Percentiles rank a stretch among this genome's conserved stretches.
These are phyloP conservation scores for Orchestia grillus DNA, from an alignment of 1,140 invertebrate genomes.

Conservation along the genomic window DNA sequence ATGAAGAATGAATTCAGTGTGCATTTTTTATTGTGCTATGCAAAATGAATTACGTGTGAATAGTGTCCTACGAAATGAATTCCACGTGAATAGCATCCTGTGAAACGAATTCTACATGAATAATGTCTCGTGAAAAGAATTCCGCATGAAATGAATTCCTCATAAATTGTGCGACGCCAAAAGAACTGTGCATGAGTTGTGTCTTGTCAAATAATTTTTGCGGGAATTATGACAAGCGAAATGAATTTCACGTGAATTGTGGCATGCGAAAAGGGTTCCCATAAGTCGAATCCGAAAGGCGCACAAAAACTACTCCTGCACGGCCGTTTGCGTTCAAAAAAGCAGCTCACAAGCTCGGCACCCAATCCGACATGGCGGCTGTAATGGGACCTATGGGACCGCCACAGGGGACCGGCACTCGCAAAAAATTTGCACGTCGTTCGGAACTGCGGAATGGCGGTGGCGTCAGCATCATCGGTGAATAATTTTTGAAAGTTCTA, in stretches of 20 bases:
- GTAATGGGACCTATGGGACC: slow-evolving; percentile 49
- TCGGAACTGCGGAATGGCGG: slow-evolving; percentile 8
- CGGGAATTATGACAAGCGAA: too few relatives aligned
- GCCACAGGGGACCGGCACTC: neutral
- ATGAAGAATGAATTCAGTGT: neutral
- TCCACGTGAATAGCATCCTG: neutral
- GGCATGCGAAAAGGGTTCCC: neutral
- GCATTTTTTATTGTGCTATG: too few relatives aligned
- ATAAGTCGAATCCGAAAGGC: neutral
- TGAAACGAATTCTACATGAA: neutral
- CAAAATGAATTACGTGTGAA: neutral
- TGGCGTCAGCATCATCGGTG: neutral
- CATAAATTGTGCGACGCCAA: too few relatives aligned
- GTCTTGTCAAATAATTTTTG: too few relatives aligned
- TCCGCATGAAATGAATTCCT: neutral
- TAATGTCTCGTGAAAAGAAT: neutral
- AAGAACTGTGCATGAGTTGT: too few relatives aligned
- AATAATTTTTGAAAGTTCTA: neutral
- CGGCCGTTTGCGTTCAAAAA: neutral
- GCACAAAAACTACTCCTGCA: neutral
- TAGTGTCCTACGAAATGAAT: neutral
- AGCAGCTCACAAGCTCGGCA: neutral
- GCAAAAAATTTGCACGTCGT: slow-evolving; percentile 16
- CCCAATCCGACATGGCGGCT: slow-evolving; percentile 25
- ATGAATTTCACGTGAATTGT: neutral